A percentile compares a stretch with the other conserved stretches of the same genome.
These are phyloP conservation scores for Poeciliopsis infans DNA, from an alignment of 2,797 vertebrate species.

Conservation along the genomic window DNA sequence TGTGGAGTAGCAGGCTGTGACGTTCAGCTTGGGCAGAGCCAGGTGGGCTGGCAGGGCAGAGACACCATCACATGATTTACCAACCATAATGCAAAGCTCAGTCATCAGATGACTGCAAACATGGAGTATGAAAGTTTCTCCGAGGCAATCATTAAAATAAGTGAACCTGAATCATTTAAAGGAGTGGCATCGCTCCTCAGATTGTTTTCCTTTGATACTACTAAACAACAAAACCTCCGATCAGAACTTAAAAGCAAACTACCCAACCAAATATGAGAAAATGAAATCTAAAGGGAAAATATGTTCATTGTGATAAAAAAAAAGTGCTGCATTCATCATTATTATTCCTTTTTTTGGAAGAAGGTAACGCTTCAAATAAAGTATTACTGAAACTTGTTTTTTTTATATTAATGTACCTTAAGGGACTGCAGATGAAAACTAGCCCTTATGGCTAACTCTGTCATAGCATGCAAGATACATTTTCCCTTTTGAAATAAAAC, in stretches of 20 bases:
- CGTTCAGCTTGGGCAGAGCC: conserved; percentile 46
- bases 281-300: neutral
- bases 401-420: no score
- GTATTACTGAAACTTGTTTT: no score
- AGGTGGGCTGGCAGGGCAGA: conserved; percentile 40
- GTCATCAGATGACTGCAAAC: neutral
- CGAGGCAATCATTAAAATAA: neutral
- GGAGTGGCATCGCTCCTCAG: neutral
- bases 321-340: no score
- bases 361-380: no score
- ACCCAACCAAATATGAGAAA: neutral
- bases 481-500: no score
- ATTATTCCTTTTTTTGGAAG: no score
- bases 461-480: no score
- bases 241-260: neutral
- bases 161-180: neutral
- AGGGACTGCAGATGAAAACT: no score
- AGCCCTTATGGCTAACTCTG: no score
- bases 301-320: no score
- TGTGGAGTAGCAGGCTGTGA: conserved; percentile 13
- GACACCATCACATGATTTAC: neutral
- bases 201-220: neutral
- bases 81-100: neutral
- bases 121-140: neutral
- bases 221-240: neutral